These are phyloP conservation scores for Upupa epops DNA, from an alignment of 2,113 vertebrate genomes.

Conservation along the genomic window DNA sequence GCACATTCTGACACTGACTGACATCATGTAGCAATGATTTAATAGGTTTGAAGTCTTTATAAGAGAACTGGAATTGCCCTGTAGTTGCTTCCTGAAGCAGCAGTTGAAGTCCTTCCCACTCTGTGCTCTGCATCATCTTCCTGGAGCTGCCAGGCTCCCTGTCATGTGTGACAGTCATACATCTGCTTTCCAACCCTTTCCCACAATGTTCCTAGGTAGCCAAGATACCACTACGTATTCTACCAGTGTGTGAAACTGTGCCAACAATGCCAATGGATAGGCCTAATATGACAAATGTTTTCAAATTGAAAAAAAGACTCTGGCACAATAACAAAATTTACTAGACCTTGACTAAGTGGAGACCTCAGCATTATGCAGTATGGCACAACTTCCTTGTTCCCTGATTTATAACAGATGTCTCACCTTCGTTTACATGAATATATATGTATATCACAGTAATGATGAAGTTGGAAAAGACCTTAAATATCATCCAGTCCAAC, in stretches of 20 bases:
- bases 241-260: neutral
- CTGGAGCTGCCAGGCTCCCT: neutral
- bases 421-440: neutral
- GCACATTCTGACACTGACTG: neutral
- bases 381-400: fast-evolving
- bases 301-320: neutral
- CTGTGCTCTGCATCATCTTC: fast-evolving
- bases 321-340: neutral
- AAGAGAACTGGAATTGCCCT: neutral
- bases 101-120: neutral
- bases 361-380: neutral
- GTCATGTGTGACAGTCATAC: fast-evolving
- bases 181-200: neutral
- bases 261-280: fast-evolving
- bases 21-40: fast-evolving
- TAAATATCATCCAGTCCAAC: too few species aligned
- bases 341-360: neutral
- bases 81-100: neutral
- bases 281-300: neutral
- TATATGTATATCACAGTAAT: neutral
- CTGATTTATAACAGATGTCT: neutral
- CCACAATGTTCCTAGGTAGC: neutral
- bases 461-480: too few species aligned
- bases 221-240: fast-evolving
- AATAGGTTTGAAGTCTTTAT: neutral